Conservation (phyloP, 2,113 vertebrate species). For the Hassar affinis region DNA sequence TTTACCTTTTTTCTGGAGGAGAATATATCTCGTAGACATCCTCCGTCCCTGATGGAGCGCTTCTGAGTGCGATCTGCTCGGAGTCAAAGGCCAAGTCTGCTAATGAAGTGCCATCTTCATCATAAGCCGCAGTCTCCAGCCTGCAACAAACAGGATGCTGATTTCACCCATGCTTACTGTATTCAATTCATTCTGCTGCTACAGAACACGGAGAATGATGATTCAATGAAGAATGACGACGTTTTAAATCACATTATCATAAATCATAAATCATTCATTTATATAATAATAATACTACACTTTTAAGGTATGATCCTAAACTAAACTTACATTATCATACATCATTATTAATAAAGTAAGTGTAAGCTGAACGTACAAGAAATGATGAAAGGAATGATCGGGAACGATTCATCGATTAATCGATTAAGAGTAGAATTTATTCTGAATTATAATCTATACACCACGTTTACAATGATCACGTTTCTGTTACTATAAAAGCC, state of each 20-base stretch:
- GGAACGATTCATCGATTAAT: background rate
- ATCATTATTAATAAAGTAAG: background rate
- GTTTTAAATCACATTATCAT: background rate
- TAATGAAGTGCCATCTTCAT: conserved; percentile 83
- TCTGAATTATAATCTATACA: background rate
- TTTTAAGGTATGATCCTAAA: background rate
- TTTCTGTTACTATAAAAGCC: background rate
- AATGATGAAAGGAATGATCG: background rate
- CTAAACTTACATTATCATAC: background rate
- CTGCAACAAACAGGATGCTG: conserved; percentile 65
- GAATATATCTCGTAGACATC: conserved; percentile 81
- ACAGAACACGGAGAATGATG: background rate
- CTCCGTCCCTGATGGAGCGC: conserved; percentile 76
- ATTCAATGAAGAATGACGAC: too few relatives aligned
- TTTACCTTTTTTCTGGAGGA: conserved; percentile 83
- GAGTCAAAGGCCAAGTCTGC: conserved; percentile 82
- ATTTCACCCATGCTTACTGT: too few relatives aligned
- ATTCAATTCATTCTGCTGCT: too few relatives aligned
- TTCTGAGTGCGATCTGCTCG: conserved; percentile 77
- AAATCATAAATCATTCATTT: too few relatives aligned
- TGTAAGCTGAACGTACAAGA: background rate
- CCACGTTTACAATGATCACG: too few relatives aligned
- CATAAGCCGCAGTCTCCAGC: conserved; percentile 85
- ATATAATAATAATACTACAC: too few relatives aligned
- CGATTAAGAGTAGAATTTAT: background rate